These are phyloP conservation scores for Eulemur mongoz DNA, from an alignment of 2,797 vertebrate species.

Conservation along the genomic window DNA sequence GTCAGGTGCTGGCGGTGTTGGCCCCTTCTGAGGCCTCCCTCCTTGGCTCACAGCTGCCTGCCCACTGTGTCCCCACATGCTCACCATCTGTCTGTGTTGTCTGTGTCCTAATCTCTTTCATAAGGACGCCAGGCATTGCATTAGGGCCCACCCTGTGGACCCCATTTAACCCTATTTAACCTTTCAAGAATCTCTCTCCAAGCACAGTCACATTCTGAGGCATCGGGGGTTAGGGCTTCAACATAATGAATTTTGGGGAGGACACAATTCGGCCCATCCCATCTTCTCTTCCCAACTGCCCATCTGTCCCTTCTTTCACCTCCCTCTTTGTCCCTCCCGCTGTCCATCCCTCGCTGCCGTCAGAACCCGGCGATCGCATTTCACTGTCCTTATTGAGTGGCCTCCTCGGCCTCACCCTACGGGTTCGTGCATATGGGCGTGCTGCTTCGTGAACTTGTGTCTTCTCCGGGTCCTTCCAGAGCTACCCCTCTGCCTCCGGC, in stretches of 20 bases:
- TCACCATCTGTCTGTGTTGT: not conserved
- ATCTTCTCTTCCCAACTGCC: not conserved
- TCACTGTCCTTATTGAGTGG: not conserved
- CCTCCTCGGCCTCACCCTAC: not conserved
- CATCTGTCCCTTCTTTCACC: not conserved
- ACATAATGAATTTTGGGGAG: not conserved
- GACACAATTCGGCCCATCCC: not conserved
- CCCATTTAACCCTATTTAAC: not conserved
- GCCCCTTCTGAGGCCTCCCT: not conserved
- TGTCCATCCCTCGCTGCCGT: not conserved
- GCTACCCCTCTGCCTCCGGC: not conserved
- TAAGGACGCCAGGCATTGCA: not conserved
- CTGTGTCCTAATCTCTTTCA: not conserved
- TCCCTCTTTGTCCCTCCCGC: not conserved
- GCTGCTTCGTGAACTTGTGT: not conserved
- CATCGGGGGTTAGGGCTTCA: not conserved
- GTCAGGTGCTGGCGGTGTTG: rapidly evolving
- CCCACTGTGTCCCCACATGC: not conserved
- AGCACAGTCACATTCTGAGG: not conserved
- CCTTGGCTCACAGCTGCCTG: not conserved
- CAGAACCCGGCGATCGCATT: not conserved
- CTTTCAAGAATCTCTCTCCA: not conserved
- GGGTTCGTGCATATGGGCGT: no score
- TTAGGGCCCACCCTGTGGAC: not conserved
- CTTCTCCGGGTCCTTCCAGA: not conserved